Conservation (phyloP, 2,113 vertebrate genomes). For the Corythaixoides concolor region DNA sequence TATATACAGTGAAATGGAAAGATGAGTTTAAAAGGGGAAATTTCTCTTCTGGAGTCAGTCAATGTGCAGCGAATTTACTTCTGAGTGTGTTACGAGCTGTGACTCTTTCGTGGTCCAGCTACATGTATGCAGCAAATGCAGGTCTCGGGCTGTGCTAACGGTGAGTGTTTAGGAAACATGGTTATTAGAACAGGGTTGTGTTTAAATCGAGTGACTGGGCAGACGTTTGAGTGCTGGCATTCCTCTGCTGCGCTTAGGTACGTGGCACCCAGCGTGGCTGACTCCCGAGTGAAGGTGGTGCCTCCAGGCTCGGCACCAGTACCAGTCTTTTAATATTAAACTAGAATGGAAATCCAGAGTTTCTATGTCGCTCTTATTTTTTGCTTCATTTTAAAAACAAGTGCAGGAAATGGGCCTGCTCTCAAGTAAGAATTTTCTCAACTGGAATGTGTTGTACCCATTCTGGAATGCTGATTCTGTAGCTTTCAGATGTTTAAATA, state of each 20-base stretch:
- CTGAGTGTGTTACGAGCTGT: fast-evolving
- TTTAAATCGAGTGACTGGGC: not conserved
- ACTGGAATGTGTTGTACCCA: not conserved
- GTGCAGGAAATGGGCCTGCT: not conserved
- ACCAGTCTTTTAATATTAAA: not conserved
- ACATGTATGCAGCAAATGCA: not conserved
- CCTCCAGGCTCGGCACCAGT: not conserved
- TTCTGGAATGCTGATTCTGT: not conserved
- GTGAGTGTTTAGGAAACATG: not conserved
- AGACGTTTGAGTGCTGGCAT: not conserved
- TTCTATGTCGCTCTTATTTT: fast-evolving
- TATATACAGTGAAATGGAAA: not conserved
- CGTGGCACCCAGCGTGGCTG: fast-evolving
- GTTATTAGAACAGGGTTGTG: not conserved
- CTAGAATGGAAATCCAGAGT: not conserved
- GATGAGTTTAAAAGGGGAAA: not conserved
- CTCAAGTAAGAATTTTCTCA: not conserved
- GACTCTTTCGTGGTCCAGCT: not conserved
- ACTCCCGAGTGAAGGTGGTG: not conserved
- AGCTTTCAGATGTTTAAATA: not conserved
- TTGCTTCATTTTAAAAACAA: not conserved
- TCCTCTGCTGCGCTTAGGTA: not conserved
- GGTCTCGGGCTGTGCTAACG: not conserved
- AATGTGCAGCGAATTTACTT: not conserved
- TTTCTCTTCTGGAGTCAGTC: not conserved